Evolutionary conservation across 2,888 invertebrate species (phyloP).

Genomic region (Creontiades dilutus): DNA sequence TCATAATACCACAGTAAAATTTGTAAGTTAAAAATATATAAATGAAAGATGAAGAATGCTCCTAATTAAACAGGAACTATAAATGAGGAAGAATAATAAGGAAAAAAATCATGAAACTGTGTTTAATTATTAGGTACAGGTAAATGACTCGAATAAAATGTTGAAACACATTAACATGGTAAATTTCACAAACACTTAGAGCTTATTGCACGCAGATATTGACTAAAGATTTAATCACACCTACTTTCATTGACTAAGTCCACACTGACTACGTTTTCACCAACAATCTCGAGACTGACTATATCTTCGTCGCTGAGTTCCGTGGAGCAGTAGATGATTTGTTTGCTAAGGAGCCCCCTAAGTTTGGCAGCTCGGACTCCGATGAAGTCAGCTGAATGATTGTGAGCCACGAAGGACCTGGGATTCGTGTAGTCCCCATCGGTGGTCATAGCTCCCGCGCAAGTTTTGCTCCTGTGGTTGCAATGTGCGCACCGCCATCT

Average conservation of each 20-base stretch:
- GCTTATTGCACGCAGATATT: not conserved
- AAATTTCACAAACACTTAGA: not conserved
- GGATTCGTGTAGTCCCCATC: slow-evolving; percentile 1
- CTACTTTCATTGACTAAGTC: not conserved
- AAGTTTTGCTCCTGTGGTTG: not conserved
- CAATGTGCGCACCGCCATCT: slow-evolving; percentile 12
- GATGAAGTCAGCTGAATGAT: not conserved
- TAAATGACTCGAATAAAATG: not conserved
- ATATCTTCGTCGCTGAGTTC: slow-evolving; percentile 15
- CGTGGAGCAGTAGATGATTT: not conserved
- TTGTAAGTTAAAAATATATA: too few relatives aligned
- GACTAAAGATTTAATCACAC: not conserved
- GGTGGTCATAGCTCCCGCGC: slow-evolving; percentile 23
- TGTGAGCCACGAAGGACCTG: not conserved
- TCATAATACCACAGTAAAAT: too few relatives aligned
- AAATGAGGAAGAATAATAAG: too few relatives aligned
- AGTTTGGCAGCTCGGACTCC: slow-evolving; percentile 30
- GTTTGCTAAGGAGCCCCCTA: not conserved
- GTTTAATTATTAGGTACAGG: too few relatives aligned
- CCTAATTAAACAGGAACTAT: too few relatives aligned
- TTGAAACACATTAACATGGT: not conserved
- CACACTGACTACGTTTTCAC: not conserved
- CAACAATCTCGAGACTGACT: not conserved
- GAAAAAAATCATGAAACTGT: too few relatives aligned
- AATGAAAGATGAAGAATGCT: too few relatives aligned